Percentiles rank a stretch among this genome's conserved stretches.
Conservation (phyloP, 2,888 invertebrate genomes). For the Parnassius glacialis region DNA sequence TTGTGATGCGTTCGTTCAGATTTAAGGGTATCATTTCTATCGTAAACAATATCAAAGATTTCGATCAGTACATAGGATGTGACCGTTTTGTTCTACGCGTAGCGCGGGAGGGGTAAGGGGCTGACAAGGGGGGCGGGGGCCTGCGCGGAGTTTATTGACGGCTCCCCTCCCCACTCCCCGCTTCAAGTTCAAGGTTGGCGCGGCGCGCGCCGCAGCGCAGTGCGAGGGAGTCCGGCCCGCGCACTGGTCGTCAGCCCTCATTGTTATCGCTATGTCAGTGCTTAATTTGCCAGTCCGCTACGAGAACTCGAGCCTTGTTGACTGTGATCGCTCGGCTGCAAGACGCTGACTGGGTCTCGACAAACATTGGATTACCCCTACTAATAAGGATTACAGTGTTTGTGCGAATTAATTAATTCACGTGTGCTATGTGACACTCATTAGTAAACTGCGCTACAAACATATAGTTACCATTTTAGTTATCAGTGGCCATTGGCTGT, state of each 20-base stretch:
- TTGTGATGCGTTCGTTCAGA: too few species aligned
- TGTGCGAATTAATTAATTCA: conserved; percentile 41
- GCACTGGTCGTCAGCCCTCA: conserved; percentile 80
- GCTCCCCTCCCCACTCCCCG: conserved; percentile 67
- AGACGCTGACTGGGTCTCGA: conserved; percentile 51
- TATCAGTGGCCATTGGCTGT: conserved; percentile 76
- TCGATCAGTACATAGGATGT: conserved; percentile 45
- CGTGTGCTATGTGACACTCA: conserved; percentile 48
- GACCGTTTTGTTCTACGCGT: conserved; percentile 37
- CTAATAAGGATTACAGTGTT: conserved; percentile 73
- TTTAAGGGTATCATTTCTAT: too few species aligned
- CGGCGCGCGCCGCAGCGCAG: conserved; percentile 81
- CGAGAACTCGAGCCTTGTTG: conserved; percentile 65
- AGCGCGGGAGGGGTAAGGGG: conserved; percentile 40
- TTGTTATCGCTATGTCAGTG: conserved; percentile 67
- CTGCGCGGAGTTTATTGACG: conserved; percentile 79
- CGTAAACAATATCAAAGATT: conserved; percentile 27
- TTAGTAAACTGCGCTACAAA: conserved; percentile 48
- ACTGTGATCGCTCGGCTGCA: conserved; percentile 51
- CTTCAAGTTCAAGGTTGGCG: conserved; percentile 83
- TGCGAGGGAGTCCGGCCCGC: conserved; percentile 81
- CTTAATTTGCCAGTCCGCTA: conserved; percentile 58
- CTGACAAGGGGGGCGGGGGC: conserved; percentile 62
- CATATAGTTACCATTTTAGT: conserved; percentile 69
- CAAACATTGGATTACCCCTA: conserved; percentile 59